These are phyloP conservation scores for Leptinotarsa defecta DNA, from an alignment of 1,140 invertebrate genomes.

Conservation along the genomic window DNA sequence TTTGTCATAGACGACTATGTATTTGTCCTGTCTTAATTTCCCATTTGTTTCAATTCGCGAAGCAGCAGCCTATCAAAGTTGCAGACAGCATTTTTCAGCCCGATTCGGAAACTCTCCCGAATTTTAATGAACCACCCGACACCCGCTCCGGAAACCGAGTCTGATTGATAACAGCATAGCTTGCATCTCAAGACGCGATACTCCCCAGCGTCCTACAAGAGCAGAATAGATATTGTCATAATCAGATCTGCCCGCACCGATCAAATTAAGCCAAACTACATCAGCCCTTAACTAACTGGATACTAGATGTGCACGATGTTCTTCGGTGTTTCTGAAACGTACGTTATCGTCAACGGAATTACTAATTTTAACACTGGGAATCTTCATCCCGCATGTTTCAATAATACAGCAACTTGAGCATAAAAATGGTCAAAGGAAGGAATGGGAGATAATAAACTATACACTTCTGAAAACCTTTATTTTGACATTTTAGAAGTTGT, in stretches of 20 bases:
- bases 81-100: not conserved
- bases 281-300: slow-evolving; percentile 44
- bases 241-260: slow-evolving; percentile 42
- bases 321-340: slow-evolving; percentile 28
- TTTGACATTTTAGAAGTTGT: too few relatives aligned
- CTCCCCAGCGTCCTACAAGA: slow-evolving; percentile 32
- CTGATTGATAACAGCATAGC: not conserved
- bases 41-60: too few relatives aligned
- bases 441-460: too few relatives aligned
- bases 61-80: too few relatives aligned
- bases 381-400: not conserved
- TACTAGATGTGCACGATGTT: slow-evolving; percentile 32
- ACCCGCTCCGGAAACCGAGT: not conserved
- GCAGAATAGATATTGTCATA: slow-evolving; percentile 41
- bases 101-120: not conserved
- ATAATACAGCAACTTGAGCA: not conserved
- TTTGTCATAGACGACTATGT: too few relatives aligned
- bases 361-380: not conserved
- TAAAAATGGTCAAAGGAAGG: not conserved
- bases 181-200: slow-evolving; percentile 37
- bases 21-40: too few relatives aligned
- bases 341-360: slow-evolving; percentile 14
- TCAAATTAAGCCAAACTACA: slow-evolving; percentile 45
- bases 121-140: not conserved
- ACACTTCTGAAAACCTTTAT: too few relatives aligned